phyloP scores from a whole-genome alignment of 2,888 invertebrate species.

The Tineola bisselliella region DNA sequence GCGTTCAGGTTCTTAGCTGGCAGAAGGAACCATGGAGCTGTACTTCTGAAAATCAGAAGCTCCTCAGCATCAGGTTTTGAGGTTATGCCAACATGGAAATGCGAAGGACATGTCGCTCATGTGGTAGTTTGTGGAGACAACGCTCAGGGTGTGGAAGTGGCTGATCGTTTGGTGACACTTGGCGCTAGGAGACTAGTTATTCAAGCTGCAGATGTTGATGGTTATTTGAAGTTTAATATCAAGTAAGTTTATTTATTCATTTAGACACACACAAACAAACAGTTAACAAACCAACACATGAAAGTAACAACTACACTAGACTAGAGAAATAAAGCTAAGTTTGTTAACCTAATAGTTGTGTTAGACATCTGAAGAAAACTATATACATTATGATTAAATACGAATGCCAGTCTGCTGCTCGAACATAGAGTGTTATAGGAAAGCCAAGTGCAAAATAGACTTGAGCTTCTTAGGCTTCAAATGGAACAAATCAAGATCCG shows the following conservation, averaged over 20 bases:
- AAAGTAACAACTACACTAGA: too few species aligned
- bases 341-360: too few species aligned
- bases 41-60: slow-evolving; percentile 24
- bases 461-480: too few species aligned
- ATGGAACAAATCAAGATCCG: too few species aligned
- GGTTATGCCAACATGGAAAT: slow-evolving; percentile 1
- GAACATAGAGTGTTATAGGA: too few species aligned
- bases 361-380: too few species aligned
- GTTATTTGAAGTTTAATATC: neutral
- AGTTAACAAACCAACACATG: too few species aligned
- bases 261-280: too few species aligned
- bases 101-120: neutral
- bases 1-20: slow-evolving; percentile 36
- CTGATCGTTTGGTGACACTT: slow-evolving; percentile 27
- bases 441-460: too few species aligned
- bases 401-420: too few species aligned
- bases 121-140: slow-evolving; percentile 26
- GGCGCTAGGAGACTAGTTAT: slow-evolving; percentile 31
- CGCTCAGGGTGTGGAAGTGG: slow-evolving; percentile 25
- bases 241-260: neutral
- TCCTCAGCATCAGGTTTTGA: neutral
- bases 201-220: slow-evolving; percentile 15
- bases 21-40: slow-evolving; percentile 38
- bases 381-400: too few species aligned
- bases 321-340: too few species aligned